Conservation (phyloP, 2,113 vertebrate genomes). For the Ursus arctos region DNA sequence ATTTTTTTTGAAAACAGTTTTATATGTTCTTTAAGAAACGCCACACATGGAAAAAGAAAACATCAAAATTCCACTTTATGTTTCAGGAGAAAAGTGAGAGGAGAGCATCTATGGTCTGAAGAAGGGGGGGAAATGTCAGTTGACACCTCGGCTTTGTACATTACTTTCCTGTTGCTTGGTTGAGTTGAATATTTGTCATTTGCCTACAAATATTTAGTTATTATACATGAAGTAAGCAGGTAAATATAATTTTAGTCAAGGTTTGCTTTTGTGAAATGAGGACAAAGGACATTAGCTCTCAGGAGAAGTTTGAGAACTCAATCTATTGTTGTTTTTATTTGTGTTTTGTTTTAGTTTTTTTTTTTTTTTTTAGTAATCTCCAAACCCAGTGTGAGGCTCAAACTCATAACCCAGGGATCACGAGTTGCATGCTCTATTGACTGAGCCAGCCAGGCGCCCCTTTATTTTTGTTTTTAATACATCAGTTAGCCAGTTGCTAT, state of each 20-base stretch:
- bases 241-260: background rate
- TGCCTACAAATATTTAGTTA: background rate
- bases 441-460: background rate
- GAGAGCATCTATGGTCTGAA: background rate
- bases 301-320: background rate
- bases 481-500: background rate
- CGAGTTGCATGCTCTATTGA: background rate
- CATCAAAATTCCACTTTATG: background rate
- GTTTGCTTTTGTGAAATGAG: background rate
- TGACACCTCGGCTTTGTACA: background rate
- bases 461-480: slow-evolving; percentile 18
- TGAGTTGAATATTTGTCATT: background rate
- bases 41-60: background rate
- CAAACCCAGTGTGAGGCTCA: background rate
- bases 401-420: background rate
- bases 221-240: background rate
- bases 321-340: background rate
- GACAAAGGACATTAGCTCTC: background rate
- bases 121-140: background rate
- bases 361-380: background rate
- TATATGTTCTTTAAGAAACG: background rate
- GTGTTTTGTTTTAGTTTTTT: background rate
- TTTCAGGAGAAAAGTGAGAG: slow-evolving; percentile 35
- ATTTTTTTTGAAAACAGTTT: background rate
- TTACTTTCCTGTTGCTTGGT: background rate